phyloP scores from a whole-genome alignment of 2,113 vertebrate species.

The Chionomys nivalis region DNA sequence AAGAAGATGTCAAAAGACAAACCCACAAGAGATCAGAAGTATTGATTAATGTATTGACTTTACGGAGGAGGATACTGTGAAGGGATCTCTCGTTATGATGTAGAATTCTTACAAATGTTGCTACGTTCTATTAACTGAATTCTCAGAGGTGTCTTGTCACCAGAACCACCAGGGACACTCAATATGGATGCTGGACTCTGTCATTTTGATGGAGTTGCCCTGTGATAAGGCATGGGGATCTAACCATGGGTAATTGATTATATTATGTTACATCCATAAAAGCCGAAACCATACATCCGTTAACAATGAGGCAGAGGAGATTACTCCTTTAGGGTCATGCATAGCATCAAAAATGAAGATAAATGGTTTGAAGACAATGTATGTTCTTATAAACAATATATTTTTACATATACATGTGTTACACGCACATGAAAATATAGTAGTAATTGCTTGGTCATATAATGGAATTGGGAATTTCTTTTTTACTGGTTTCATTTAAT shows the following conservation, averaged over 20 bases:
- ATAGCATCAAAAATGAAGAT: background rate
- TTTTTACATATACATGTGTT: background rate
- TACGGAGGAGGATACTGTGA: background rate
- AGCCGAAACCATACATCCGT: background rate
- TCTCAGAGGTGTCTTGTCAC: background rate
- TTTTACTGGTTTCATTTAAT: background rate
- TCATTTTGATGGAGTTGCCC: background rate
- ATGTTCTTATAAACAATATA: background rate
- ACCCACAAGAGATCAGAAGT: background rate
- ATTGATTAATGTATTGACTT: background rate
- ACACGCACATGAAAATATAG: background rate
- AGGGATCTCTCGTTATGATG: background rate
- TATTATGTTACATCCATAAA: background rate
- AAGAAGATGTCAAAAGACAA: constrained; percentile 21
- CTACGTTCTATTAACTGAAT: background rate
- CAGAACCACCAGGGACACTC: background rate
- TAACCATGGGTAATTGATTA: background rate
- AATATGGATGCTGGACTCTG: background rate
- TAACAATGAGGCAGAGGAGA: background rate
- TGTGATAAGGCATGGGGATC: background rate
- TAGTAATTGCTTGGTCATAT: background rate
- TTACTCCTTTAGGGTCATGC: background rate
- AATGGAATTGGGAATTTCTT: background rate
- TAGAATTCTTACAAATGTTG: background rate
- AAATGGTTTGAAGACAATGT: background rate